Conservation (phyloP, 1,140 invertebrate species). For the Wiebesia pumilae region DNA sequence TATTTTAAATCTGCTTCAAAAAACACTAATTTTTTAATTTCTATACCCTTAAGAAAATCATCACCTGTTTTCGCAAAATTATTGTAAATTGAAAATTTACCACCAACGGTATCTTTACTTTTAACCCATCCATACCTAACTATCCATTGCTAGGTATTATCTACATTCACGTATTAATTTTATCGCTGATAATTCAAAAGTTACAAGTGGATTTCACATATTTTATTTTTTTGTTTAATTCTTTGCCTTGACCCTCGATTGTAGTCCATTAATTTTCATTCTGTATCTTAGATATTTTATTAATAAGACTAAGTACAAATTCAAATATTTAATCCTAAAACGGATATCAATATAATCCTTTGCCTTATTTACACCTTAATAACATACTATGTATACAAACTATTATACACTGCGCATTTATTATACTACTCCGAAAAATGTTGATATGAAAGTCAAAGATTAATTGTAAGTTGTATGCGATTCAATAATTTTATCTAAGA, state of each 20-base stretch:
- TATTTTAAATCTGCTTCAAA: too few relatives aligned
- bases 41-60: too few relatives aligned
- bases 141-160: too few relatives aligned
- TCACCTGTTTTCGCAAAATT: too few relatives aligned
- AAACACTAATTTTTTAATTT: too few relatives aligned
- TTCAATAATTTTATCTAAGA: constrained; percentile 3
- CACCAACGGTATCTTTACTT: too few relatives aligned
- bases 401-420: neutral
- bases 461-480: neutral
- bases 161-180: too few relatives aligned
- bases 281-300: neutral
- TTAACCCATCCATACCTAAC: too few relatives aligned
- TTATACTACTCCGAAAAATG: neutral
- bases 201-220: neutral
- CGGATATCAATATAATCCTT: neutral
- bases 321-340: neutral
- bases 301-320: neutral
- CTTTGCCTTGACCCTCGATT: neutral
- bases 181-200: neutral
- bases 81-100: too few relatives aligned
- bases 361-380: neutral
- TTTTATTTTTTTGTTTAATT: neutral
- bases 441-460: neutral
- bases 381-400: neutral
- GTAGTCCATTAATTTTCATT: neutral